Base-by-base conservation (phyloP, 2,888 invertebrate species). In the Onchidella celtica region DNA sequence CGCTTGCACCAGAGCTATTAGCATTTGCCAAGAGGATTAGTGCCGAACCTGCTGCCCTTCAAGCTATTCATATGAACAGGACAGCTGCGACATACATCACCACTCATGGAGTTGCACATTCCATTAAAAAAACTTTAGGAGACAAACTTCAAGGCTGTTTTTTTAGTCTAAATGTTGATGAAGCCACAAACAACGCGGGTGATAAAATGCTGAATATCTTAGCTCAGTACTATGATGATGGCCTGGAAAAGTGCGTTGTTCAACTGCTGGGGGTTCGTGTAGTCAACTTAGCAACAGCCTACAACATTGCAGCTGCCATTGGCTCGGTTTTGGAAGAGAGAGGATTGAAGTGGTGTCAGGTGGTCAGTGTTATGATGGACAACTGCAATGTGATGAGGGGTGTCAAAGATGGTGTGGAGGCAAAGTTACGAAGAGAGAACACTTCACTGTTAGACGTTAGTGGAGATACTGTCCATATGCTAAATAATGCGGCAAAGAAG, bases 121-220 rank as follows among this genome's bases (percentile, higher is more conserved):
- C 69, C 38, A n/a, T 36, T 4, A 69, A 36, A 38, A 27, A 69
- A 3, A 21, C 17, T n/a, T 17, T 73, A 32, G 6, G 9, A 11
- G n/a, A 47, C 3, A 55, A 73, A 32, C 38, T 59, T 32, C 29
- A 61, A 27, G 21, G 29, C 32, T n/a, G 3, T 29, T 73, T 73
- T 38, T 73, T 73, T n/a, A 29, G 55, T 29, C 29, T 73, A 21
- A 73, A 73, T 32, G 57, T 73, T 47, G 73, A 73, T 73, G 73
- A 73, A 29, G 66, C 59, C 3, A 59, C 59, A 3, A 69, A 24
- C 4, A 69, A 69, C 27, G 69, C 69, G 17, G 69, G 69, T 17
- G 38, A 74, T 61, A 74, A 74, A 59, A 59, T 74, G 6, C 34
- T 74, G 21, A 74, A 74, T 27, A 32, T 74, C 4, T 17, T 74